A percentile compares a stretch with the other conserved stretches of the same genome.
phyloP scores from a whole-genome alignment of 2,888 invertebrate genomes.

The Nephrotoma guestfalica region DNA sequence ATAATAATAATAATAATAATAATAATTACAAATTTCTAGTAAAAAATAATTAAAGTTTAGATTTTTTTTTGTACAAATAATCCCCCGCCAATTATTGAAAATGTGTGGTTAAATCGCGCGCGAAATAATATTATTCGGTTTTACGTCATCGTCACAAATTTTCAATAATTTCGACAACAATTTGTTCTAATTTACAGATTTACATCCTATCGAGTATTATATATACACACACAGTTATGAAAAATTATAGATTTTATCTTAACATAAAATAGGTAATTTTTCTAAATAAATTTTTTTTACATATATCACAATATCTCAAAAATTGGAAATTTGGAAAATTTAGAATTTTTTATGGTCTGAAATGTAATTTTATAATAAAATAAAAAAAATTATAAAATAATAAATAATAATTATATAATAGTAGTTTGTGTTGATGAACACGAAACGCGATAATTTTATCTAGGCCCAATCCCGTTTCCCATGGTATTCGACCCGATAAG shows the following conservation, averaged over 20 bases:
- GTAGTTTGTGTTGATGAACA: neutral
- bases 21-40: neutral
- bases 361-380: neutral
- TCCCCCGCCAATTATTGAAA: neutral
- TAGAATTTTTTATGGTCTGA: neutral
- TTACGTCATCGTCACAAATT: neutral
- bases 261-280: neutral
- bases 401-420: neutral
- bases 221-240: neutral
- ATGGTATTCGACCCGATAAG: conserved; percentile 1
- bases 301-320: neutral
- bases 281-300: neutral
- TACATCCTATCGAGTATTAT: neutral
- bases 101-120: neutral
- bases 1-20: neutral
- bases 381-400: neutral
- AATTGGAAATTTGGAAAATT: neutral
- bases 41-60: neutral
- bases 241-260: neutral
- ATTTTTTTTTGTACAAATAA: neutral
- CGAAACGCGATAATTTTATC: neutral
- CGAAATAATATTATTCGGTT: neutral
- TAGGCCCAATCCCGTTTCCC: neutral
- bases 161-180: neutral
- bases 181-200: neutral